A percentile compares a stretch with the other conserved stretches of the same genome.
Conservation (phyloP, 2,888 invertebrate genomes). For the Elysia crispata region DNA sequence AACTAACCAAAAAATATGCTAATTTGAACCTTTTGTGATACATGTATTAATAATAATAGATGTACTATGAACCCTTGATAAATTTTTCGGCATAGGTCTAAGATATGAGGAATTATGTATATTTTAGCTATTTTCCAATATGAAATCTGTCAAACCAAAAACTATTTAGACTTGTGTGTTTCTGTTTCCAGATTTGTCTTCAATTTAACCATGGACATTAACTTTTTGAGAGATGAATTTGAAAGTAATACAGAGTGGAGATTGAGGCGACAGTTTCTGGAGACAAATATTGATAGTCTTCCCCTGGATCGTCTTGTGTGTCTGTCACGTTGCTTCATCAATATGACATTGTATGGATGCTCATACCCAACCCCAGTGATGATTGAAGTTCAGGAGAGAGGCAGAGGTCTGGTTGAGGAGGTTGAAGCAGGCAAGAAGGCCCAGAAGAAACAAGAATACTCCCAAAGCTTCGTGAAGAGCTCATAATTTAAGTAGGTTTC, state of each 20-base stretch:
- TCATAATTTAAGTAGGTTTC: neutral
- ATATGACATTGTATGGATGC: slow-evolving; percentile 91
- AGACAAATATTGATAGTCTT: slow-evolving; percentile 87
- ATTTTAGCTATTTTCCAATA: slow-evolving; percentile 83
- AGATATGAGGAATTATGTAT: slow-evolving; percentile 58
- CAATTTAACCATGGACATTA: slow-evolving; percentile 53
- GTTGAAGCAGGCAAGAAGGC: slow-evolving; percentile 85
- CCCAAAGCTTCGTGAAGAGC: slow-evolving; percentile 62
- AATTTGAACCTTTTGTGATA: too few species aligned
- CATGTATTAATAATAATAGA: too few species aligned
- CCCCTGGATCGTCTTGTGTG: slow-evolving; percentile 89
- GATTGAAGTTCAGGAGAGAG: slow-evolving; percentile 85
- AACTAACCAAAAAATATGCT: too few species aligned
- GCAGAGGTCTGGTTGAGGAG: slow-evolving; percentile 80
- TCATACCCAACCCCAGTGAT: slow-evolving; percentile 90
- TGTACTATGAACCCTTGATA: too few species aligned
- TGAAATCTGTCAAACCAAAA: too few species aligned
- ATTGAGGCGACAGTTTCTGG: slow-evolving; percentile 87
- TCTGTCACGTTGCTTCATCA: slow-evolving; percentile 92
- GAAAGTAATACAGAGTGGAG: slow-evolving; percentile 96
- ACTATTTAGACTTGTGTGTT: too few species aligned
- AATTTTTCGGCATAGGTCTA: too few species aligned
- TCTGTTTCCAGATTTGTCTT: too few species aligned
- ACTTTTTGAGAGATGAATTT: slow-evolving; percentile 74
- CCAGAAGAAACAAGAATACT: slow-evolving; percentile 53